phyloP scores from a whole-genome alignment of 2,113 vertebrate species.

The Patagioenas fasciata region DNA sequence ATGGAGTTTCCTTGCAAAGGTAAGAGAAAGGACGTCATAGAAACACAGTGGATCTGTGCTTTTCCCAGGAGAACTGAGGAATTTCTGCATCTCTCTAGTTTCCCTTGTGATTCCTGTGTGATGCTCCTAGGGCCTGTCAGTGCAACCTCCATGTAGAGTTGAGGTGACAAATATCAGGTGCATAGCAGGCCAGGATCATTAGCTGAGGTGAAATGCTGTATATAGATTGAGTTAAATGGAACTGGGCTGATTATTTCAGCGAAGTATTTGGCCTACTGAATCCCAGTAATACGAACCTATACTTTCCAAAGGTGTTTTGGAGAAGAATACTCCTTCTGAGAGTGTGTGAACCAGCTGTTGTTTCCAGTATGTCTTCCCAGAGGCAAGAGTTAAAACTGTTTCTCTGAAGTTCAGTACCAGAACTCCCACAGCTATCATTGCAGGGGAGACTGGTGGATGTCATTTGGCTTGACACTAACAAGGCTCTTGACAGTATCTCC shows the following conservation, averaged over 20 bases:
- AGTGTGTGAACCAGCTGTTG: not conserved
- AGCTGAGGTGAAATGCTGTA: not conserved
- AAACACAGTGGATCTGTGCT: not conserved
- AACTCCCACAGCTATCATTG: not conserved
- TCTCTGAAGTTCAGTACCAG: not conserved
- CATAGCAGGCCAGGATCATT: not conserved
- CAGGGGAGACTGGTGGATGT: not conserved
- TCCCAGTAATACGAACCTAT: not conserved
- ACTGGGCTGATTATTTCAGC: not conserved
- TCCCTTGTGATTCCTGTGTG: not conserved
- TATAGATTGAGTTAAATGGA: not conserved
- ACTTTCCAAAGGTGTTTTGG: not conserved
- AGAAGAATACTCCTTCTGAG: not conserved
- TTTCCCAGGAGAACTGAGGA: not conserved
- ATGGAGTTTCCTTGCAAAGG: constrained; percentile 93
- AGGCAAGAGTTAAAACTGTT: not conserved
- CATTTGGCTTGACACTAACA: not conserved
- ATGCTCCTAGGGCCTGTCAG: not conserved
- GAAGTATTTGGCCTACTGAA: not conserved
- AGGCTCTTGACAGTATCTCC: not conserved
- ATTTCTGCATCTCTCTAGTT: not conserved
- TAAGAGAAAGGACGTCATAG: constrained; percentile 61
- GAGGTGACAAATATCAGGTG: not conserved
- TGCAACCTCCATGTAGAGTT: fast-evolving
- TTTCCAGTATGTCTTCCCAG: not conserved